phyloP scores from a whole-genome alignment of 2,113 vertebrate species.

The Mandrillus leucophaeus region DNA sequence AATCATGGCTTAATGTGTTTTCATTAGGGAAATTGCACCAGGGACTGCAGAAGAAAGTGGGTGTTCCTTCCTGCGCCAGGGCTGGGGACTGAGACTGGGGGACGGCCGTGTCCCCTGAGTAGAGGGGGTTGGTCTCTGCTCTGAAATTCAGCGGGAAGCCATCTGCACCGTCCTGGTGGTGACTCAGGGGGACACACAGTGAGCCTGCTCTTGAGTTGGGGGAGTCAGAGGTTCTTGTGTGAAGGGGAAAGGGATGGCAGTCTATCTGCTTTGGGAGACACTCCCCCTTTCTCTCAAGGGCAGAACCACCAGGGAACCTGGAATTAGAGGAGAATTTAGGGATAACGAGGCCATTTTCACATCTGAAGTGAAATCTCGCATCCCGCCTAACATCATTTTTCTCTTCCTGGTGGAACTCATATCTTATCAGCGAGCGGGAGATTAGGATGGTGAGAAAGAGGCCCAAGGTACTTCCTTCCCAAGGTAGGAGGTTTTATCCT shows the following conservation, averaged over 20 bases:
- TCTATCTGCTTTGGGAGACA: not conserved
- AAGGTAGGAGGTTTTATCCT: not conserved
- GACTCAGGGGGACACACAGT: rapidly evolving
- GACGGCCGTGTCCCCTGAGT: rapidly evolving
- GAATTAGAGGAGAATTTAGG: not conserved
- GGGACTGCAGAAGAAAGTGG: rapidly evolving
- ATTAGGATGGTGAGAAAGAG: not conserved
- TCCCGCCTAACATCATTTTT: rapidly evolving
- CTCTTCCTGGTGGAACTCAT: rapidly evolving
- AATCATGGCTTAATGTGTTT: not conserved
- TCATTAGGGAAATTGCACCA: not conserved
- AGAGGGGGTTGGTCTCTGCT: not conserved
- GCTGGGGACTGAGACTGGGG: not conserved
- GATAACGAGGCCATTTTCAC: no score
- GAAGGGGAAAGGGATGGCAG: not conserved
- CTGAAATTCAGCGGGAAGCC: not conserved
- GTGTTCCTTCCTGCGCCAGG: rapidly evolving
- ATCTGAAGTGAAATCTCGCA: rapidly evolving
- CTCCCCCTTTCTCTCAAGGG: not conserved
- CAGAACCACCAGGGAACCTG: not conserved
- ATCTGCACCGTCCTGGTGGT: not conserved
- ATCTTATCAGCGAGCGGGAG: not conserved
- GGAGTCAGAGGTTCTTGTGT: not conserved
- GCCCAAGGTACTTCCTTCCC: not conserved
- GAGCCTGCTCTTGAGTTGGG: not conserved